Evolutionary conservation across 1,140 invertebrate species (phyloP), one percentile per base, ranked within the genome.

Genomic region (Atta texana): DNA sequence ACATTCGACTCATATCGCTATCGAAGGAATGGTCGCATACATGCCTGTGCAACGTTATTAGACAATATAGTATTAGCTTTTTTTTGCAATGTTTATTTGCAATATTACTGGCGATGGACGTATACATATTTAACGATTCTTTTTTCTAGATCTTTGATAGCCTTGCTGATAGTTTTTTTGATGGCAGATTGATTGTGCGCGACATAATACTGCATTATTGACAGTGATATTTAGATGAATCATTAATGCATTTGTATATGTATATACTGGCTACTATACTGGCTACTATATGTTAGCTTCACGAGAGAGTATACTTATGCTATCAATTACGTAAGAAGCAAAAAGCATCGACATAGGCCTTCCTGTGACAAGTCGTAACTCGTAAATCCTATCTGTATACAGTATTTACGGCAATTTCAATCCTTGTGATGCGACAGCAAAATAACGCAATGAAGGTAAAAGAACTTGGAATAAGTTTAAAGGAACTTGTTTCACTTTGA

Each of bases 61-160:
- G 12, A 16, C 18, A 16, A 12, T n/a, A 34, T 71, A 71, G 8
- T 44, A 49, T 16, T 31, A 81, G 69, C 21, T 39, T 66, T 28
- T 44, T 44, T 39, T 81, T 18, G 24, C 28, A 16, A 81, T 55
- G 63, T 39, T 39, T 39, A 7, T 44, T 44, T 44, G 39, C 39
- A 44, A 10, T 10, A 7, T 44, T 69, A 39, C 7, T 69, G n/a
- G 5, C 16, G 16, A 59, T 24, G 21, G 18, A 21, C 0, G 21
- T 57, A 51, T 69, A 21, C 31, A 57, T 71, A 57, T 18, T 53
- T 71, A 71, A 71, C 66, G 64, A 71, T 71, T 39, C 34, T 44
- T 81, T 57, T 81, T 64, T 57, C 18, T 81, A 44, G 64, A 81
- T 81, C 24, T 57, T 81, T 81, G 3, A 81, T 81, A 31, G 14